Percentiles rank a stretch among this genome's conserved stretches.
Evolutionary conservation across 2,797 vertebrate genomes (phyloP).

Genomic region (Crypturellus tataupa): DNA sequence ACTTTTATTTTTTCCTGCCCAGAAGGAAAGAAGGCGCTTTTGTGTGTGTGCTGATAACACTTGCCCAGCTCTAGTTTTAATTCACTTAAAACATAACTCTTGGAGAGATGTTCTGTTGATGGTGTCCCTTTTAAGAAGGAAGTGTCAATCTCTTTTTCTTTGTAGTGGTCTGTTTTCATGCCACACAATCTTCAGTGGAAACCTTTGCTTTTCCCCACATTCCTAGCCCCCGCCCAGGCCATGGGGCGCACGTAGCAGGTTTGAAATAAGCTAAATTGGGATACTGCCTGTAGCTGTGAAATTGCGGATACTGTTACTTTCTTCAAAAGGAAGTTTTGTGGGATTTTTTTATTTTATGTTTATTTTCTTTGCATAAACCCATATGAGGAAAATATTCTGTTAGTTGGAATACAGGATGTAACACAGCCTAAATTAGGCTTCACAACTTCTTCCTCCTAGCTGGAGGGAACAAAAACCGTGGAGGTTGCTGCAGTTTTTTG

Average conservation of each 20-base stretch:
- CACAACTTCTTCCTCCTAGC: neutral
- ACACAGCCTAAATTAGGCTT: conserved; percentile 36
- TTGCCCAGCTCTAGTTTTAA: neutral
- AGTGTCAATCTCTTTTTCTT: neutral
- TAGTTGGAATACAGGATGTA: conserved; percentile 20
- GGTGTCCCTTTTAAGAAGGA: neutral
- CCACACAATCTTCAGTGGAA: neutral
- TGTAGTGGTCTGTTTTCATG: neutral
- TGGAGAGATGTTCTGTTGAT: neutral
- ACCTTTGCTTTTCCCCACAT: neutral
- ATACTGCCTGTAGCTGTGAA: neutral
- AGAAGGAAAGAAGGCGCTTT: neutral
- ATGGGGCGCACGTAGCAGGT: neutral
- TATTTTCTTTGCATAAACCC: conserved; percentile 24
- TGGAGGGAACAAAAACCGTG: conserved; percentile 19
- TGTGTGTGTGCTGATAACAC: rapidly evolving
- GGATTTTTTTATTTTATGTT: neutral
- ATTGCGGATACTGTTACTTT: conserved; percentile 15
- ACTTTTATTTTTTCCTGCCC: neutral
- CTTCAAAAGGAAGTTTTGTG: conserved; percentile 43
- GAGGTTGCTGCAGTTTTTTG: neutral
- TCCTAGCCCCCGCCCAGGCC: neutral
- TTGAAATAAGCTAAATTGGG: conserved; percentile 33
- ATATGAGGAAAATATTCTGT: conserved; percentile 12
- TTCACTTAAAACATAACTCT: neutral